Evolutionary conservation across 1,140 invertebrate species (phyloP), one percentile per base, ranked within the genome.

Genomic region (Drosophila willistoni): DNA sequence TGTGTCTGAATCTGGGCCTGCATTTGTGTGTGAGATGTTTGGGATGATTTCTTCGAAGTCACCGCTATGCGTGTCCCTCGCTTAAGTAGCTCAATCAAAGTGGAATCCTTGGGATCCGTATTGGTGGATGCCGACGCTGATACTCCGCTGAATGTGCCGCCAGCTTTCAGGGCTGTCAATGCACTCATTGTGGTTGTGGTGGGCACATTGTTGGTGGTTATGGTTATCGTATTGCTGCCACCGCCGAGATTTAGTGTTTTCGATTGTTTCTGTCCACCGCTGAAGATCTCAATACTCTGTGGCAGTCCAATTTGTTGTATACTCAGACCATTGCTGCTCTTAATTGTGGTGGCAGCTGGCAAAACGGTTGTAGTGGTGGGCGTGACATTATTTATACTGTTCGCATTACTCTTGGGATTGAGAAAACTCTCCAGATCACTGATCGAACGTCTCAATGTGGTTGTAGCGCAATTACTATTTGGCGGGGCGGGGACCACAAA

Each of bases 61-160:
- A 95, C 94, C 19, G 94, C 93, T 83, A 96, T 95, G 92, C 96
- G 96, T 12, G 95, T 95, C 10, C 94, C 94, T 63, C 95, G 93
- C 81, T 95, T 95, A 22, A 95, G 90, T 36, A 95, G 81, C 82
- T 94, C 94, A 56, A 94, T 94, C 9, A 94, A 84, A 1, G 94
- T 94, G 1, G 94, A 94, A 59, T 94, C 94, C 90, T 93, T 93
- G 14, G 89, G 80, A 76, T 91, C 91, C 25, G 78, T 73, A 9
- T 86, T 81, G 36, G 75, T 80, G 56, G 79, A 51, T 51, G 39
- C 73, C 51, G 60, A 69, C 68, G 44, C 9, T 12, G 17, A 19
- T 62, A 79, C 60, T 33, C 64, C 64, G 22, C 68, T 77, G 36
- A 71, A 71, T 22, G 57, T 78, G 7, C 74, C 76, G 22, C 79